Conservation (phyloP, 2,113 vertebrate species). For the Rhinogobius similis region DNA sequence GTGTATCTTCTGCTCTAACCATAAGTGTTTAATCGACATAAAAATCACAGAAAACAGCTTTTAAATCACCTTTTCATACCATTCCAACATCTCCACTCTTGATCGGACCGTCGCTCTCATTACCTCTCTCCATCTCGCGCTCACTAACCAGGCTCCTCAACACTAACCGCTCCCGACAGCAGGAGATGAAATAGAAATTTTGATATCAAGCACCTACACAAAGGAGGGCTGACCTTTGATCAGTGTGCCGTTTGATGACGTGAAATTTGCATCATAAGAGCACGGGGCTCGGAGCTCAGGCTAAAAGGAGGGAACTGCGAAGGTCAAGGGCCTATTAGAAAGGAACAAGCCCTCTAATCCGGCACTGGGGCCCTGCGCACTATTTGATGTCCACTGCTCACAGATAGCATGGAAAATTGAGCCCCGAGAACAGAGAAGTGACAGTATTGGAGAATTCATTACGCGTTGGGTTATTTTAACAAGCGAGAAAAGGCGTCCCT, state of each 20-base stretch:
- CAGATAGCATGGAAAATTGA: conserved; percentile 64
- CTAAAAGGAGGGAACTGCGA: conserved; percentile 62
- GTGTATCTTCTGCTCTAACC: neutral
- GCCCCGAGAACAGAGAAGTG: conserved; percentile 40
- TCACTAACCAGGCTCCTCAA: conserved; percentile 70
- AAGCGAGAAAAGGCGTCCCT: conserved; percentile 30
- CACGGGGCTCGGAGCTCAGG: conserved; percentile 27
- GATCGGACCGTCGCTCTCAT: conserved; percentile 24
- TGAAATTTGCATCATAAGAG: conserved; percentile 89
- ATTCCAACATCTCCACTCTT: conserved; percentile 18
- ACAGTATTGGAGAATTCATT: conserved; percentile 55
- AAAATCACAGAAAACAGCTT: neutral
- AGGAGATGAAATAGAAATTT: conserved; percentile 92
- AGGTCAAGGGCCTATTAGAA: conserved; percentile 85
- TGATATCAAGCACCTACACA: conserved; percentile 89
- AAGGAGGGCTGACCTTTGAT: conserved; percentile 93
- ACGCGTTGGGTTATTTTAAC: conserved; percentile 37
- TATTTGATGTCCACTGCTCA: conserved; percentile 70
- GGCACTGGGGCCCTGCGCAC: conserved; percentile 55
- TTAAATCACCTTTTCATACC: neutral
- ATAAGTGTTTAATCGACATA: neutral
- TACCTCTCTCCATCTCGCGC: conserved; percentile 35
- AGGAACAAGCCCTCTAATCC: conserved; percentile 73
- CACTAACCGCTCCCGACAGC: conserved; percentile 81
- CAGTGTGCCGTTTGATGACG: conserved; percentile 88